Evolutionary conservation across 2,113 vertebrate species (phyloP).

Genomic region (Solenodon paradoxus): DNA sequence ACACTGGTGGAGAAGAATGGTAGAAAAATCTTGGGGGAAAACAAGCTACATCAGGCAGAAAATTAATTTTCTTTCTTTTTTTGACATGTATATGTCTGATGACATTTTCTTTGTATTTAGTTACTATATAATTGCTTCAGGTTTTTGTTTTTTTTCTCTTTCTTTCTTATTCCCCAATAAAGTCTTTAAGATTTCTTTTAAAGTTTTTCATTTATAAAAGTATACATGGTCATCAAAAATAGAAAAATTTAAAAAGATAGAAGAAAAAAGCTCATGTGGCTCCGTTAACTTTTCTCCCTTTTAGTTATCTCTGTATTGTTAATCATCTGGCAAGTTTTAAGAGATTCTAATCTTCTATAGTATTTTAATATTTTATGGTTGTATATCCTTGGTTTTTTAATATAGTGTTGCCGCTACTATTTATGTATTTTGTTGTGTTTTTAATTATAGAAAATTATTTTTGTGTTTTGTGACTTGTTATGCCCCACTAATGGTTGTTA

Average conservation of each 20-base stretch:
- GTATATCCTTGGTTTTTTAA: background rate
- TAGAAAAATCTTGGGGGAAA: background rate
- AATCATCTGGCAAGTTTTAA: background rate
- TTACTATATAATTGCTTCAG: background rate
- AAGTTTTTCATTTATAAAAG: background rate
- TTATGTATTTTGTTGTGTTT: background rate
- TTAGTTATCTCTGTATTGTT: background rate
- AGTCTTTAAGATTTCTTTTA: background rate
- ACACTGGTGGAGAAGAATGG: background rate
- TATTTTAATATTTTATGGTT: constrained; percentile 17
- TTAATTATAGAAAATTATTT: background rate
- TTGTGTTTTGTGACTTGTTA: no score
- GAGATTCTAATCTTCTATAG: background rate
- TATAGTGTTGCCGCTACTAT: background rate
- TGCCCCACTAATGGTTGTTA: background rate
- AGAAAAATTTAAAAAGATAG: background rate
- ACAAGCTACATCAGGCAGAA: background rate
- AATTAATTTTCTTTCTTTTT: constrained; percentile 8
- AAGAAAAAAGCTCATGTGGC: background rate
- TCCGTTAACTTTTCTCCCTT: background rate
- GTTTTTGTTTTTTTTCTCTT: background rate
- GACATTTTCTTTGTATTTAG: background rate
- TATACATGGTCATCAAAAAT: background rate
- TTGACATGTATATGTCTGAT: background rate
- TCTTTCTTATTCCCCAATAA: background rate